phyloP scores from a whole-genome alignment of 2,797 vertebrate genomes.

The Chanos chanos region DNA sequence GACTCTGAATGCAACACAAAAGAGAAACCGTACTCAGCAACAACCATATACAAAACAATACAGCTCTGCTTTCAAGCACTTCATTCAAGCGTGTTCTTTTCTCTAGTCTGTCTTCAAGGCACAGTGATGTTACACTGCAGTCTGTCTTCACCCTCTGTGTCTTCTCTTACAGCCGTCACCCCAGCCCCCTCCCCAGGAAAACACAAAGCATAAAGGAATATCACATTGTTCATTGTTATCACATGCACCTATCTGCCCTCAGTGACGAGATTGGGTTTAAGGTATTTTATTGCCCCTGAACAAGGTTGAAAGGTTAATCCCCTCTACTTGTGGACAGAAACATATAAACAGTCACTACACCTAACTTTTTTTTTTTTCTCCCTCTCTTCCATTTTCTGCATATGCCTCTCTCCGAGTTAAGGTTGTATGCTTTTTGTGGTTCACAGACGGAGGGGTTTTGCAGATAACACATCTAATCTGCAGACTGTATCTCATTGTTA shows the following conservation, averaged over 20 bases:
- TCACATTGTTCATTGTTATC: conserved; percentile 28
- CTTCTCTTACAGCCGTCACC: conserved; percentile 16
- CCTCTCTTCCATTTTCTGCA: no score
- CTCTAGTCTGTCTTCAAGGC: conserved; percentile 23
- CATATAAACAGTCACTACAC: conserved; percentile 7
- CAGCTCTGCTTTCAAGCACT: conserved; percentile 24
- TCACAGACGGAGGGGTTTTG: no score
- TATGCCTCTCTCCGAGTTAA: no score
- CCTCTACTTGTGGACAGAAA: neutral
- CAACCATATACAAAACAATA: conserved; percentile 29
- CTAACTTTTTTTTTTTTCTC: conserved; percentile 2
- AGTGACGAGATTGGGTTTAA: conserved; percentile 15
- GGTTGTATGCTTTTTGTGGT: no score
- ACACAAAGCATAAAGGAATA: no score
- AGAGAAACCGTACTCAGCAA: conserved; percentile 40
- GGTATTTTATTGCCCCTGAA: neutral
- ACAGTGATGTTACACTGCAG: conserved; percentile 29
- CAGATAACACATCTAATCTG: no score
- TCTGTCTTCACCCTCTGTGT: conserved; percentile 12
- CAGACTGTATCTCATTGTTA: no score
- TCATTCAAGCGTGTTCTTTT: conserved; percentile 34
- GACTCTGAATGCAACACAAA: conserved; percentile 31
- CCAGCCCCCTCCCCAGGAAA: conserved; percentile 21
- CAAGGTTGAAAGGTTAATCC: neutral
- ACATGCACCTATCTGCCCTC: neutral